These are phyloP conservation scores for Prionailurus viverrinus DNA, from an alignment of 2,113 vertebrate genomes.

Conservation along the genomic window DNA sequence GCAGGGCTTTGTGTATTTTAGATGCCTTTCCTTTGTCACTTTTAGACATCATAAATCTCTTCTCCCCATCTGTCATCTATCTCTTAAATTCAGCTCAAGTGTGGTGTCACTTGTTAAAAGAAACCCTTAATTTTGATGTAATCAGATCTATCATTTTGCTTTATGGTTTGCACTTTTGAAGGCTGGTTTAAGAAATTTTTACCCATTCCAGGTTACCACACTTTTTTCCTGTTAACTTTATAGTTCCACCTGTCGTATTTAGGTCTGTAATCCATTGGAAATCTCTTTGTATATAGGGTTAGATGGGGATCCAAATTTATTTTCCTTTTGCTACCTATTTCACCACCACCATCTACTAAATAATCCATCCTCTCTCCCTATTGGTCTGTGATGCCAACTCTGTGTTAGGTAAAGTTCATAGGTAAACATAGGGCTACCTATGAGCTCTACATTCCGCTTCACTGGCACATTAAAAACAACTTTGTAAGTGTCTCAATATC, in stretches of 20 bases:
- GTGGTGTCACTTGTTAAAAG: not conserved
- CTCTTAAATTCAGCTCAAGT: not conserved
- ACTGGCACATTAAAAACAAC: not conserved
- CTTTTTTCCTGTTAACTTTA: not conserved
- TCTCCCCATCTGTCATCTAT: not conserved
- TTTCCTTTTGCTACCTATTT: conserved; percentile 10
- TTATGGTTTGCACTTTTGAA: conserved; percentile 8
- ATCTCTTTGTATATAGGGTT: not conserved
- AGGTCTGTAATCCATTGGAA: not conserved
- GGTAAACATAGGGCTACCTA: not conserved
- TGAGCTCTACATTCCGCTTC: not conserved
- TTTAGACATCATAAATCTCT: not conserved
- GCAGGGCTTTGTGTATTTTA: not conserved
- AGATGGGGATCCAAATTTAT: not conserved
- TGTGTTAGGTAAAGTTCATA: not conserved
- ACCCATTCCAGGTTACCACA: not conserved
- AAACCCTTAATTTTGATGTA: conserved; percentile 33
- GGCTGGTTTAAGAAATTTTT: conserved; percentile 15
- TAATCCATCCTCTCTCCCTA: not conserved
- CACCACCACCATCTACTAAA: not conserved
- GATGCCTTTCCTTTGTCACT: not conserved
- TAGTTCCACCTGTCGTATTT: not conserved
- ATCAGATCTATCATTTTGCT: not conserved
- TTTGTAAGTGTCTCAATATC: not conserved
- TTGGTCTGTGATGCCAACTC: not conserved